phyloP scores from a whole-genome alignment of 64 coral and sea anemone species.

The Trachythela sp. region DNA sequence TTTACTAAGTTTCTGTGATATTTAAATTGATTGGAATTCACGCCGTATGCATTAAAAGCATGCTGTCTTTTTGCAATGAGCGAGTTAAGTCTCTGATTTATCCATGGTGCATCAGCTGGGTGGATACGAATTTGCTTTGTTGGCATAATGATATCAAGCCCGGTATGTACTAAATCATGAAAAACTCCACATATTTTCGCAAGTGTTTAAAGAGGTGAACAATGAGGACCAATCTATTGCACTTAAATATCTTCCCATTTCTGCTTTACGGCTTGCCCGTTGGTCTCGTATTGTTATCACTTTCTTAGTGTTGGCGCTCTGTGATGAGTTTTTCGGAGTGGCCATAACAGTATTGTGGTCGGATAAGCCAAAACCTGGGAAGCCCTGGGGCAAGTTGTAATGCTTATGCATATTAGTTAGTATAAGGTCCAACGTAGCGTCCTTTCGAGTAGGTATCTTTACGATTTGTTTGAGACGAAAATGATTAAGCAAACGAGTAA shows the following conservation, averaged over 20 bases:
- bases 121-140: background rate
- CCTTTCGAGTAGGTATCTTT: background rate
- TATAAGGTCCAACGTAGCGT: constrained; percentile 18
- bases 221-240: background rate
- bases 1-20: background rate
- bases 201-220: background rate
- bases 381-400: background rate
- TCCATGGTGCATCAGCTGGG: background rate
- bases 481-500: background rate
- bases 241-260: background rate
- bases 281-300: background rate
- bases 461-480: constrained; percentile 22
- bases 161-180: background rate
- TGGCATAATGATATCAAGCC: background rate
- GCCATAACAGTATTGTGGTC: background rate
- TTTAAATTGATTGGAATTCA: too few species aligned
- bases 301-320: background rate
- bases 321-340: background rate
- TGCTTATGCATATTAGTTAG: constrained; percentile 44
- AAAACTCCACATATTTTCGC: background rate
- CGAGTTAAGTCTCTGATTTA: background rate
- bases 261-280: background rate
- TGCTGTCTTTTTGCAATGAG: too few species aligned
- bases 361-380: background rate
- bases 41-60: too few species aligned